Base-by-base conservation (phyloP, 53 echinoderm and acorn worm species). In the Henricia sp. region DNA sequence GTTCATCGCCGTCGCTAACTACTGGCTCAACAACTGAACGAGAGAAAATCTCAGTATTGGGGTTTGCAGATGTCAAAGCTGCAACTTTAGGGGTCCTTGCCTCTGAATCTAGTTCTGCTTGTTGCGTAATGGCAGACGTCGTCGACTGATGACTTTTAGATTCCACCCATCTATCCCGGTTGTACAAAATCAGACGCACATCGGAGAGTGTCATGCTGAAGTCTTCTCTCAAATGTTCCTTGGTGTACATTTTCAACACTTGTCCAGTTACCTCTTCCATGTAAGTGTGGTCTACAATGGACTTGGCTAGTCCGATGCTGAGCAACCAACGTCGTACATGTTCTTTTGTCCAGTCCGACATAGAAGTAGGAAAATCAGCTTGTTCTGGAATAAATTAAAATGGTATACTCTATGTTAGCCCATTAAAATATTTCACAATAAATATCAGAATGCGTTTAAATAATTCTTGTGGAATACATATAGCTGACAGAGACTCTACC, bases 181-280 rank as follows among this genome's bases (percentile, higher is more conserved):
- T 19, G 38, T 37, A 39, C 68, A 68, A 14, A 37, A 68, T 68
- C 6, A 68, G 68, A 68, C 40, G 20, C 41, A 68, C 1, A 14
- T 68, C 68, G 3, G 19, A 23, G n/a, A 25, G 23, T 24, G 23
- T 56, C 1, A 63, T 34, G 63, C 19, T 35, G 63, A 32, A 63
- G 35, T 63, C 63, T 34, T 35, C 19, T 23, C 3, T n/a, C 56
- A 53, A 9, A 52, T 74, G 16, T 23, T 74, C 24, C 13, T 21
- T 0, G 9, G 37, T 36, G 13, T 42, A 36, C 39, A 33, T 32
- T 3, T 1, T 13, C 10, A 86, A 76, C 6, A 64, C 38, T 51
- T 29, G 50, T 14, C 87, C 87, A 67, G 67, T 55, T 12, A 86
- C 38, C 32, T 52, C 68, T 13, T 67, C 87, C 3, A 68, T 68